Base-by-base conservation (phyloP, 2,888 invertebrate genomes). In the Volucella bombylans region DNA sequence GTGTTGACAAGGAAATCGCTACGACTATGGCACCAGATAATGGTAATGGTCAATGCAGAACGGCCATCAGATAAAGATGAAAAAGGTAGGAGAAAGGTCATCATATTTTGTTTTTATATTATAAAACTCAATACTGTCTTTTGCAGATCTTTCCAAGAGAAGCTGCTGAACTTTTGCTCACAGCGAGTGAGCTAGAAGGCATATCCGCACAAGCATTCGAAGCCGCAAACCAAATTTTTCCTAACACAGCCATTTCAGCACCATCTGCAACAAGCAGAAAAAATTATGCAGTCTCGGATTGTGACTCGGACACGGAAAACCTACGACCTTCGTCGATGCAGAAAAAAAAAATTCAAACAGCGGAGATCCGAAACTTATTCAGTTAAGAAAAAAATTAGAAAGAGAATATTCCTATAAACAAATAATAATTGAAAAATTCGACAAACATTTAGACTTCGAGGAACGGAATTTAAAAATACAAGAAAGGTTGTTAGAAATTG, bases 401-500 rank as follows among this genome's bases (percentile, higher is more conserved):
- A 23, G 14, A 52, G 52, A 52, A 52, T 52, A 10, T 52, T 52
- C 23, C 2, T 23, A 52, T 31, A 23, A 23, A 23, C 11, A 52
- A 52, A 4, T 12, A 4, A 52, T 23, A 12, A 12, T 52, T 11
- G 4, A 10, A 18, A 52, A 23, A 23, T 52, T 52, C 12, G 23
- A 12, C 52, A 52, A 52, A 52, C 52, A 52, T 31, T 52, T 52
- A 12, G 4, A 23, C 10, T 8, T 23, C 11, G 52, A 52, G 52
- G 52, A 52, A 52, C 23, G 49, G 15, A 49, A 49, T 49, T 49
- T 49, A 15, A 49, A 49, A 49, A 15, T 15, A 15, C 14, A 49
- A 14, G 18, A 18, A 18, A 1, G 1, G 1, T 1, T 18, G 1
- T 18, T 18, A 4, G 15, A 49, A 49, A 49, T 49, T 14, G 15